phyloP scores from a whole-genome alignment of 2,888 invertebrate genomes.

The Heteromyza rotundicornis region DNA sequence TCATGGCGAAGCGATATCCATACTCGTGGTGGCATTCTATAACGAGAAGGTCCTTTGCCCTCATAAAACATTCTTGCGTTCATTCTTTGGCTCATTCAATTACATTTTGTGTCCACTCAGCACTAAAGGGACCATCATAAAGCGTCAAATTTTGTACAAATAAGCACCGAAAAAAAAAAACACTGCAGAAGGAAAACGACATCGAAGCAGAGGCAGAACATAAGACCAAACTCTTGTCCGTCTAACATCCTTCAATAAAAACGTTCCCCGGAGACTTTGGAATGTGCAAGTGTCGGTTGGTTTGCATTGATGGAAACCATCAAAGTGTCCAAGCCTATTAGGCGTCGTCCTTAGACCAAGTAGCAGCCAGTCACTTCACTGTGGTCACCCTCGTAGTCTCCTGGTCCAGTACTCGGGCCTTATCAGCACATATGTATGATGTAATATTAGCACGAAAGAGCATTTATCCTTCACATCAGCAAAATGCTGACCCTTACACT shows the following conservation, averaged over 20 bases:
- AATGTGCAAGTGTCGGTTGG: not conserved
- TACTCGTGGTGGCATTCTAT: too few species aligned
- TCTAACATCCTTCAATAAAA: conserved; percentile 2
- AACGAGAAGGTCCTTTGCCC: too few species aligned
- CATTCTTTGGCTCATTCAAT: conserved; percentile 46
- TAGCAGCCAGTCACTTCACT: too few species aligned
- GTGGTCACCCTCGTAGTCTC: too few species aligned
- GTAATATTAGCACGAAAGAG: conserved; percentile 32
- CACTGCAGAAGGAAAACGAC: not conserved
- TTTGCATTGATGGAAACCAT: conserved; percentile 25
- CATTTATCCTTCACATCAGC: not conserved
- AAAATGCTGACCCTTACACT: conserved; percentile 19
- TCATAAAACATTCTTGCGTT: too few species aligned
- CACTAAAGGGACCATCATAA: conserved; percentile 53
- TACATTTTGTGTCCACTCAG: conserved; percentile 53
- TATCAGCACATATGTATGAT: conserved; percentile 35
- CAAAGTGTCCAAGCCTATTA: conserved; percentile 48
- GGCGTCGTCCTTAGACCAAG: not conserved
- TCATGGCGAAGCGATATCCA: too few species aligned
- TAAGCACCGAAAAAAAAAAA: conserved; percentile 30
- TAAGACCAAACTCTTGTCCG: not conserved
- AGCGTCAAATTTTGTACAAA: conserved; percentile 51
- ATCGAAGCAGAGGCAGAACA: not conserved
- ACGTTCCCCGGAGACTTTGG: not conserved
- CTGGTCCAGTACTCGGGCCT: too few species aligned